Evolutionary conservation across 2,888 invertebrate genomes (phyloP).

Genomic region (Slavum lentiscoides): DNA sequence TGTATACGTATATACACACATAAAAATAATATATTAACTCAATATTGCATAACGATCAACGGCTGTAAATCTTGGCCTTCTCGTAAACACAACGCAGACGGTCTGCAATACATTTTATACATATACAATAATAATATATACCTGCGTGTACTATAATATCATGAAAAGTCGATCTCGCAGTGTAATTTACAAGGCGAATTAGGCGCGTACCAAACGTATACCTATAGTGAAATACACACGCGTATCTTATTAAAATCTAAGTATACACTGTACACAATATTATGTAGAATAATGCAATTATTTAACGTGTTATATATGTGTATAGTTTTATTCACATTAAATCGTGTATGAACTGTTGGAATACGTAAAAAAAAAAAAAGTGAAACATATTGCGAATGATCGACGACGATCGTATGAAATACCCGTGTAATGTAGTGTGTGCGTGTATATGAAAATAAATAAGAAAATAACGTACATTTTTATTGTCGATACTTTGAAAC

Average conservation of each 20-base stretch:
- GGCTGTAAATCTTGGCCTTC: background rate
- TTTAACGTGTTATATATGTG: background rate
- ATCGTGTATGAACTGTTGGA: too few species aligned
- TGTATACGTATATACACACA: too few species aligned
- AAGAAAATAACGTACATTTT: too few species aligned
- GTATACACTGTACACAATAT: background rate
- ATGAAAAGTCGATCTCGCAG: background rate
- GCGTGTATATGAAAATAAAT: too few species aligned
- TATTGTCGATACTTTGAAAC: too few species aligned
- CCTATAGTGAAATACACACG: background rate
- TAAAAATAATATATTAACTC: too few species aligned
- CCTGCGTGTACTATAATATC: background rate
- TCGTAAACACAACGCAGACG: background rate
- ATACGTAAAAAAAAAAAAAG: too few species aligned
- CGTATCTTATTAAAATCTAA: background rate
- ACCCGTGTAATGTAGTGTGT: too few species aligned
- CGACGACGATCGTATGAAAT: too few species aligned
- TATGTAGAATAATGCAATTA: background rate
- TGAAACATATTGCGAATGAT: too few species aligned
- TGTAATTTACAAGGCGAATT: slow-evolving; percentile 3
- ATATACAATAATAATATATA: too few species aligned
- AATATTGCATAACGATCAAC: background rate
- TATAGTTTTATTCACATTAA: too few species aligned
- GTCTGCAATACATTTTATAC: background rate
- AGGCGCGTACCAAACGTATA: background rate